phyloP scores from a whole-genome alignment of 2,113 vertebrate genomes.

The Calidris pygmaea region DNA sequence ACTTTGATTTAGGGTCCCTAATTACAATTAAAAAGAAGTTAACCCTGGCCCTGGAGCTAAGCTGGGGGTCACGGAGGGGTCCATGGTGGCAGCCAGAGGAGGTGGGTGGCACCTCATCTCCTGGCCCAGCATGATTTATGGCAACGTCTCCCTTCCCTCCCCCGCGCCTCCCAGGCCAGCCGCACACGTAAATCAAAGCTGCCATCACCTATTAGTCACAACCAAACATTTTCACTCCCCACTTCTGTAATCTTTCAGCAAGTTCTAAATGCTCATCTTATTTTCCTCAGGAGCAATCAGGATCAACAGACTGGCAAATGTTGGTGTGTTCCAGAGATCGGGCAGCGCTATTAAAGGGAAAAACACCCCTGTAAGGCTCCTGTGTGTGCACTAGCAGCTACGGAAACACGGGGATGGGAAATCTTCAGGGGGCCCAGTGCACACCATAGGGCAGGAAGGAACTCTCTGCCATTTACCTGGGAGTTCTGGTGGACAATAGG shows the following conservation, averaged over 20 bases:
- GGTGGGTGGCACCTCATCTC: background rate
- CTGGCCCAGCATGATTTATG: background rate
- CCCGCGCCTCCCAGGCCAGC: background rate
- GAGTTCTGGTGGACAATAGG: too few relatives aligned
- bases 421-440: fast-evolving
- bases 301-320: background rate
- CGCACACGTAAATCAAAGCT: background rate
- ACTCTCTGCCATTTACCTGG: background rate
- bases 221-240: background rate
- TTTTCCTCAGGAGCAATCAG: constrained; percentile 7
- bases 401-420: fast-evolving
- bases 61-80: background rate
- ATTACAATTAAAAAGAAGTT: background rate
- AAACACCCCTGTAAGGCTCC: background rate
- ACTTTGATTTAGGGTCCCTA: background rate
- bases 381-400: background rate
- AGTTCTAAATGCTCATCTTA: background rate
- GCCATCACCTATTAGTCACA: background rate
- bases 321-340: background rate
- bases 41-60: background rate
- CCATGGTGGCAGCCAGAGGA: fast-evolving
- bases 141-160: background rate
- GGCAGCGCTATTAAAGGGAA: background rate
- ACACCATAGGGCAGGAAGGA: background rate
- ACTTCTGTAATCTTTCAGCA: background rate